These are phyloP conservation scores for Melanotaenia duboulayi DNA, from an alignment of 2,113 vertebrate species.

Conservation along the genomic window DNA sequence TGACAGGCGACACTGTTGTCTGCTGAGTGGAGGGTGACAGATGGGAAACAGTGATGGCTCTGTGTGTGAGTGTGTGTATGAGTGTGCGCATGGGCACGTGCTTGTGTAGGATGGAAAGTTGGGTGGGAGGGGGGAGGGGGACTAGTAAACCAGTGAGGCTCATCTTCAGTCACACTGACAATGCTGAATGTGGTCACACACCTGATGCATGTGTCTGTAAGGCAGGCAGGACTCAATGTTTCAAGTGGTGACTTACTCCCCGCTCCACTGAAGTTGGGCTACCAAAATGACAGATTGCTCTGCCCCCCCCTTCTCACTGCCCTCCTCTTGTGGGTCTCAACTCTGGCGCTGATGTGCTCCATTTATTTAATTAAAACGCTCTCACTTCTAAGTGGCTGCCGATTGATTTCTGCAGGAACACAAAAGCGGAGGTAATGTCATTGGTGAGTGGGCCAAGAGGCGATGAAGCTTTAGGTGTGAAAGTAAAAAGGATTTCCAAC, in stretches of 20 bases:
- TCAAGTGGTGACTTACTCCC: conserved; percentile 55
- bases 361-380: conserved; percentile 73
- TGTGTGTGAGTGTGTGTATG: conserved; percentile 20
- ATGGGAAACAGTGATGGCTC: conserved; percentile 70
- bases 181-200: conserved; percentile 70
- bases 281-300: conserved; percentile 44
- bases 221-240: conserved; percentile 22
- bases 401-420: conserved; percentile 60
- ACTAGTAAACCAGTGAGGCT: conserved; percentile 55
- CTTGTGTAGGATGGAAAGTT: conserved; percentile 21
- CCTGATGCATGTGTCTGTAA: conserved; percentile 68
- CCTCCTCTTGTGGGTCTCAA: conserved; percentile 4
- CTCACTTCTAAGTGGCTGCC: conserved; percentile 53
- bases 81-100: conserved; percentile 22
- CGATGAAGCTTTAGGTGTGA: conserved; percentile 53
- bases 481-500: conserved; percentile 57
- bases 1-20: conserved; percentile 73
- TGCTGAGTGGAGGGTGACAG: conserved; percentile 71
- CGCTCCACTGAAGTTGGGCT: conserved; percentile 37
- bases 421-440: conserved; percentile 46
- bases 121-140: not conserved
- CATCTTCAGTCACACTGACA: conserved; percentile 62
- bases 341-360: conserved; percentile 16
- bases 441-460: conserved; percentile 28
- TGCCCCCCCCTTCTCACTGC: not conserved